Evolutionary conservation across 1,140 invertebrate genomes (phyloP).

Genomic region (Helicoverpa zea): DNA sequence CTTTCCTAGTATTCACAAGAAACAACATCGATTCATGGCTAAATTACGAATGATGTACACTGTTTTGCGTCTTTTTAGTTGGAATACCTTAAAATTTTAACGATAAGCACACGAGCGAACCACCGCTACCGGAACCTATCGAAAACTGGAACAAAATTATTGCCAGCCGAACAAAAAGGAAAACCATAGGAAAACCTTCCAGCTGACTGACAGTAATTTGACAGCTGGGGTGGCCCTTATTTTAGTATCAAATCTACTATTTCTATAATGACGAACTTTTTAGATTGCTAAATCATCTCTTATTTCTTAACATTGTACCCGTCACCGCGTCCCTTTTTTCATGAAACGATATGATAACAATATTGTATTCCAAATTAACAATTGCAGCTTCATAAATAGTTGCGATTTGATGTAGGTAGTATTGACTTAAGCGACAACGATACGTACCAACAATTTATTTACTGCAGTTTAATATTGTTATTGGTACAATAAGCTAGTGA

Average conservation of each 20-base stretch:
- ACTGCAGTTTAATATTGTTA: no score
- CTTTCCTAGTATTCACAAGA: not conserved
- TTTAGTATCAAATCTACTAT: slow-evolving; percentile 7
- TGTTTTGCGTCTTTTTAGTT: slow-evolving; percentile 42
- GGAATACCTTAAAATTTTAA: slow-evolving; percentile 29
- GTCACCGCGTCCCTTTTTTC: no score
- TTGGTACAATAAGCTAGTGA: no score
- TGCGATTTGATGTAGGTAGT: no score
- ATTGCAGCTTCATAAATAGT: no score
- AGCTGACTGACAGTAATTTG: slow-evolving; percentile 50
- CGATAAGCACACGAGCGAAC: slow-evolving; percentile 46
- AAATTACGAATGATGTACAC: not conserved
- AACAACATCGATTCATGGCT: slow-evolving; percentile 20
- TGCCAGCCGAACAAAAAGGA: slow-evolving; percentile 46
- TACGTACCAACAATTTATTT: no score
- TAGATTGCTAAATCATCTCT: no score
- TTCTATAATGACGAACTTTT: not conserved
- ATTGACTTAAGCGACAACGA: no score
- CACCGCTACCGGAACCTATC: slow-evolving; percentile 53
- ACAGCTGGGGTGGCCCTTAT: not conserved
- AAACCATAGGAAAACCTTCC: slow-evolving; percentile 29
- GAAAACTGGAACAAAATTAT: slow-evolving; percentile 59
- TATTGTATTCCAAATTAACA: no score
- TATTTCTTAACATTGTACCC: no score
- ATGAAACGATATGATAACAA: no score